Conservation (phyloP, 1,140 invertebrate genomes). For the Parapsyche elsis region DNA sequence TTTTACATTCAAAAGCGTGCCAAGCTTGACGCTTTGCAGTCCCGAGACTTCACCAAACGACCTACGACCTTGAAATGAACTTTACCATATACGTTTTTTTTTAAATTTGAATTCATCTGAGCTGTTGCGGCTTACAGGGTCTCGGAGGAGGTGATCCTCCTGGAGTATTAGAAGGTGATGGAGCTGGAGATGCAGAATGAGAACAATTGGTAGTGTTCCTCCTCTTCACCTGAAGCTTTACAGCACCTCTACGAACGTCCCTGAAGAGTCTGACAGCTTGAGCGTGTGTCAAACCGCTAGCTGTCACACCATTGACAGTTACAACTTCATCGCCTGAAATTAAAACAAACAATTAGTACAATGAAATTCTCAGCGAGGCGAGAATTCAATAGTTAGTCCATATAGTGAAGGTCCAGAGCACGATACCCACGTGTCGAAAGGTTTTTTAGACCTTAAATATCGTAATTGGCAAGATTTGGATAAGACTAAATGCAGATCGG, state of each 20-base stretch:
- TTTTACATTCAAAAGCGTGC: too few species aligned
- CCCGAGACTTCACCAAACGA: too few species aligned
- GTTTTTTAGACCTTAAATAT: too few species aligned
- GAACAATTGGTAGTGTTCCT: slow-evolving; percentile 66
- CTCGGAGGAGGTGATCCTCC: slow-evolving; percentile 55
- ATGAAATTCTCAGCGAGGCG: too few species aligned
- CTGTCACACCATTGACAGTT: slow-evolving; percentile 77
- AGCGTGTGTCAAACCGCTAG: slow-evolving; percentile 79
- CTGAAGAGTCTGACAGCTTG: slow-evolving; percentile 85
- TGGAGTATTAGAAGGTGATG: slow-evolving; percentile 65
- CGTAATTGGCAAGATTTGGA: too few species aligned
- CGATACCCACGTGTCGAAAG: too few species aligned
- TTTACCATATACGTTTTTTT: not conserved
- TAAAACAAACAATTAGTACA: too few species aligned
- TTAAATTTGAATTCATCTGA: slow-evolving; percentile 27
- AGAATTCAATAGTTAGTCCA: too few species aligned
- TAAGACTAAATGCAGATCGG: too few species aligned
- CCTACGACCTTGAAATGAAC: too few species aligned
- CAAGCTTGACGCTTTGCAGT: too few species aligned
- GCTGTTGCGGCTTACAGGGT: slow-evolving; percentile 60
- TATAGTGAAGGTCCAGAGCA: too few species aligned
- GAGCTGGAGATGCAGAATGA: slow-evolving; percentile 62
- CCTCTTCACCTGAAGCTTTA: slow-evolving; percentile 75
- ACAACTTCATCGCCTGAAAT: slow-evolving; percentile 81
- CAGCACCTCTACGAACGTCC: slow-evolving; percentile 77